Evolutionary conservation across 2,113 vertebrate genomes (phyloP), one percentile per base, ranked within the genome.

Genomic region (Eretmochelys imbricata): DNA sequence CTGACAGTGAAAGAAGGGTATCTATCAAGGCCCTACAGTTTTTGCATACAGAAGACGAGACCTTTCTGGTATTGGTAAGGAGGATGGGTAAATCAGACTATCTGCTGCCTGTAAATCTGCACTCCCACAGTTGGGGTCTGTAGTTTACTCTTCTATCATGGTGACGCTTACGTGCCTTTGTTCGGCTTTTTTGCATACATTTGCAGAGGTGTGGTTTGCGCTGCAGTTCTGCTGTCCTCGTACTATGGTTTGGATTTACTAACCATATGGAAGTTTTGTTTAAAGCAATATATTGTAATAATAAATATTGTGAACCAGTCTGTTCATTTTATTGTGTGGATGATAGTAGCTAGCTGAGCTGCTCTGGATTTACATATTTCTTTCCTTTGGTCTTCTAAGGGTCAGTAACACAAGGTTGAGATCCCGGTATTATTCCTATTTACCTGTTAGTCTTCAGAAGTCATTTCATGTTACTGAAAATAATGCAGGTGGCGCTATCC

Each of bases 281-380:
- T 94, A 93, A 98, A 98, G 97, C 97, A 97, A 94, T 96, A 96
- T 95, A 76, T 92, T 90, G 92, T 95, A 97, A 95, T 95, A 97
- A 95, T 97, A 96, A 97, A 96, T 80, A 87, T 89, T 4, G 35
- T 93, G 92, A 96, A 96, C 75, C 50, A 35, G 49, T 85, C 57
- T 97, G 84, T 93, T 92, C 57, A 51, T 5, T 97, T 54, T 75
- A 75, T 92, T 96, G 85, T 84, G 57, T 91, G 75, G 24, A 48
- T 78, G 42, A 48, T 46, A 46, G 24, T 27, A 48, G 48, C 24
- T 78, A 12, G 5, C 24, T 93, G 92, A 76, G 14, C 16, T 90
- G 89, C 54, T 85, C 48, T 95, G 79, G 42, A 59, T n/a, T 93
- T 93, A 8, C n/a, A 57, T 14, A 7, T 84, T 72, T 49, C 59